Conservation (phyloP, 2,888 invertebrate species). For the Ctena decussata region DNA sequence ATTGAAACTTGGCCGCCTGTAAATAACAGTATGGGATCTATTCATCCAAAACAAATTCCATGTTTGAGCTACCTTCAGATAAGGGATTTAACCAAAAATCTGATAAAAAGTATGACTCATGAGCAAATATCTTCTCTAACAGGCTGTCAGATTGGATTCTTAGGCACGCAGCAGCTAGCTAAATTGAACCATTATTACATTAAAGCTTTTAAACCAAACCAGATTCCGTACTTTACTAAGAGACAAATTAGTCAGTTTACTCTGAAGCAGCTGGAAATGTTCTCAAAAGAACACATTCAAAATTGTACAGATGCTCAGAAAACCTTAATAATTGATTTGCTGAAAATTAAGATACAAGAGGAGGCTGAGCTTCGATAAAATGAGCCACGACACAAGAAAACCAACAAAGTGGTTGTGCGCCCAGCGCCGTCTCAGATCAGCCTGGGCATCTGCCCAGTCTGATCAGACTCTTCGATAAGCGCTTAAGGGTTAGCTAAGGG, state of each 20-base stretch:
- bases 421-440: no score
- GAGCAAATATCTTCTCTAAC: conserved; percentile 22
- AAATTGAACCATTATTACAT: conserved; percentile 44
- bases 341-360: conserved; percentile 3
- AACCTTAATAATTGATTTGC: not conserved
- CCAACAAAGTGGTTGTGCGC: no score
- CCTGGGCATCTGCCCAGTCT: no score
- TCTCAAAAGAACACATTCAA: conserved; percentile 15
- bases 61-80: conserved; percentile 24
- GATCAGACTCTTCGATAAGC: no score
- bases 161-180: conserved; percentile 34
- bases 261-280: conserved; percentile 48
- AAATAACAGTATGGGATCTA: not conserved
- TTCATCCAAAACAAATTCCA: conserved; percentile 1
- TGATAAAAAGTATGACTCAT: conserved; percentile 13
- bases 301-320: not conserved
- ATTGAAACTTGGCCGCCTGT: conserved; percentile 48
- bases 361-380: no score
- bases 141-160: not conserved
- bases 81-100: conserved; percentile 7
- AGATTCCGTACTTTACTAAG: conserved; percentile 7
- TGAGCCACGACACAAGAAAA: no score
- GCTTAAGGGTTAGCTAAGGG: no score
- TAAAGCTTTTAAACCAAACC: conserved; percentile 10
- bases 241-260: conserved; percentile 39